Evolutionary conservation across 2,888 invertebrate species (phyloP).

Genomic region (Andrena hattorfiana): DNA sequence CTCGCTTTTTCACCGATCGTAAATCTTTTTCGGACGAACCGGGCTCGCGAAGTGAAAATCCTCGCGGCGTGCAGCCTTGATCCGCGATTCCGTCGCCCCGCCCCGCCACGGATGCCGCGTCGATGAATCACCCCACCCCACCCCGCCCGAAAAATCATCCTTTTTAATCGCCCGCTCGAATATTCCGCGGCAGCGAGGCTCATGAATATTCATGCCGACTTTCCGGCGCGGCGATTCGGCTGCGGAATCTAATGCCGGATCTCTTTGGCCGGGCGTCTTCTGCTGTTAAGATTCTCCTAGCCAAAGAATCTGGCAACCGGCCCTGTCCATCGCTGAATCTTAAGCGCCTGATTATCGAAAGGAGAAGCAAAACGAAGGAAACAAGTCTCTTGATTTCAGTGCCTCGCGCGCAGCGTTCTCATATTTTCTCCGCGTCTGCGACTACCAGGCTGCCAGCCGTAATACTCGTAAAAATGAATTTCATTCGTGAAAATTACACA

Average conservation of each 20-base stretch:
- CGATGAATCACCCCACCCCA: slow-evolving; percentile 44
- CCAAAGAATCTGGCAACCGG: too few species aligned
- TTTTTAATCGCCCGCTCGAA: slow-evolving; percentile 17
- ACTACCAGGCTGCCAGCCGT: neutral
- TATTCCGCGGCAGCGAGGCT: neutral
- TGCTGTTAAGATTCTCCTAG: neutral
- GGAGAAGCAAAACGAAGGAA: neutral
- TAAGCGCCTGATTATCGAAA: neutral
- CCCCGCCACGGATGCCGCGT: slow-evolving; percentile 30
- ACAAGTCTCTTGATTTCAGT: too few species aligned
- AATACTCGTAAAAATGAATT: neutral
- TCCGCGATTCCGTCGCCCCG: slow-evolving; percentile 24
- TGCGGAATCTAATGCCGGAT: neutral
- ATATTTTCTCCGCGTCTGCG: too few species aligned
- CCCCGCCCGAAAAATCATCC: slow-evolving; percentile 3
- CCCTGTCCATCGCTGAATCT: neutral
- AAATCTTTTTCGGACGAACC: slow-evolving; percentile 65
- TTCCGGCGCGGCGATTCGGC: neutral
- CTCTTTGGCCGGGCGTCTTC: neutral
- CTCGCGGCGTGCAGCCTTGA: slow-evolving; percentile 35
- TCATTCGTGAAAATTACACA: slow-evolving; percentile 4
- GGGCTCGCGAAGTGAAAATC: slow-evolving; percentile 59
- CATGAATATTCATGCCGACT: slow-evolving; percentile 8
- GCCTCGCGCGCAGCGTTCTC: too few species aligned
- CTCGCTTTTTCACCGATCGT: slow-evolving; percentile 64